Conservation (phyloP, 2,888 invertebrate species). For the Selenia dentaria region DNA sequence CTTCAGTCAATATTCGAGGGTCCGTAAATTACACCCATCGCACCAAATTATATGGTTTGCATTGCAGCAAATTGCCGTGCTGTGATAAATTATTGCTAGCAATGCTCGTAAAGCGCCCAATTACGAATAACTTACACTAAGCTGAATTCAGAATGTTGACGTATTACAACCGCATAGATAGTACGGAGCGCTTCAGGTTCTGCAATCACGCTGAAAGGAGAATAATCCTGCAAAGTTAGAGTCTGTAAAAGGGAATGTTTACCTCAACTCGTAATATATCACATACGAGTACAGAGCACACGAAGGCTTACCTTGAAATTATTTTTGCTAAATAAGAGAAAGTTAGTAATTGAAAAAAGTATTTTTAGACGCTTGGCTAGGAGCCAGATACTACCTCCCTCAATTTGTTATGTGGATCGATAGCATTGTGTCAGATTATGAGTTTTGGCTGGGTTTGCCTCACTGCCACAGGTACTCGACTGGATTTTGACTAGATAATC, state of each 20-base stretch:
- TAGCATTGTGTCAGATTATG: conserved; percentile 8
- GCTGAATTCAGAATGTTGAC: not conserved
- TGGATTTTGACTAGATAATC: too few species aligned
- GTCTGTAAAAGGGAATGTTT: conserved; percentile 8
- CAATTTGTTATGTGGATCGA: conserved; percentile 9
- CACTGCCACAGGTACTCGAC: not conserved
- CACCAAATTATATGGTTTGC: conserved; percentile 17
- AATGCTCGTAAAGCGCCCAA: conserved; percentile 6
- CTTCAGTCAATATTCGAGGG: conserved; percentile 10
- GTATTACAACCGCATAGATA: not conserved
- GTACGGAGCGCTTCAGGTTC: not conserved
- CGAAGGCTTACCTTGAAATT: conserved; percentile 12
- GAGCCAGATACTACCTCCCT: conserved; percentile 13
- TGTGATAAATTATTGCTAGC: conserved; percentile 9
- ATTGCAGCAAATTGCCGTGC: conserved; percentile 11
- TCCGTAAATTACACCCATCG: conserved; percentile 12
- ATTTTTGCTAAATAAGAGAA: conserved; percentile 13
- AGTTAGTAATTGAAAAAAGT: conserved; percentile 21
- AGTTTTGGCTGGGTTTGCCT: conserved; percentile 8
- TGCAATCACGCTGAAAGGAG: conserved; percentile 15
- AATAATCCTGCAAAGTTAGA: conserved; percentile 10
- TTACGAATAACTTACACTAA: conserved; percentile 3
- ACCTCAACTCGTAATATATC: conserved; percentile 5
- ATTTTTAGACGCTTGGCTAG: conserved; percentile 17
- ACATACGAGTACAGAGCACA: not conserved